Percentiles rank a stretch among this genome's conserved stretches.
phyloP scores from a whole-genome alignment of 2,113 vertebrate genomes.

The Carollia perspicillata region DNA sequence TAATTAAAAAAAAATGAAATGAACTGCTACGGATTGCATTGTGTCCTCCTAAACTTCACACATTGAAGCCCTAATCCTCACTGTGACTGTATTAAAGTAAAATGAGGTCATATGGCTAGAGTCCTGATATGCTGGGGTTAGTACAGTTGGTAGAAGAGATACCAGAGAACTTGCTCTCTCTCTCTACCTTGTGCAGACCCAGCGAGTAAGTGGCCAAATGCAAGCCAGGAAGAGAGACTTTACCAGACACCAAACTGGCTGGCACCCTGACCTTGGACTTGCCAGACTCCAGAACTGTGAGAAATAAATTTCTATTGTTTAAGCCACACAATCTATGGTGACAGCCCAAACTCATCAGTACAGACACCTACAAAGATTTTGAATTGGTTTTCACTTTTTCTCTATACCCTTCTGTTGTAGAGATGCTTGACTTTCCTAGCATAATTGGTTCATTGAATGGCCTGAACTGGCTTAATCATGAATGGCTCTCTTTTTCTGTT shows the following conservation, averaged over 20 bases:
- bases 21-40: background rate
- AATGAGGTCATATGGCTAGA: background rate
- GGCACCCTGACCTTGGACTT: background rate
- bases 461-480: background rate
- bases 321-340: background rate
- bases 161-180: too few relatives aligned
- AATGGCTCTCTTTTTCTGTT: background rate
- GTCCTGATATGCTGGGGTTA: too few relatives aligned
- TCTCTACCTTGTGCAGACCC: background rate
- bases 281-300: too few relatives aligned
- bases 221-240: background rate
- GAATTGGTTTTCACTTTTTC: background rate
- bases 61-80: background rate
- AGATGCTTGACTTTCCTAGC: background rate
- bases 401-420: background rate
- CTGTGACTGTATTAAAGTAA: background rate
- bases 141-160: background rate
- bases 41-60: background rate
- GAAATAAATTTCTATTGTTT: background rate
- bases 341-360: background rate
- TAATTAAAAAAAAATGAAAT: background rate
- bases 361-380: background rate
- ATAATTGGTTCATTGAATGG: background rate
- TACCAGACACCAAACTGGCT: background rate
- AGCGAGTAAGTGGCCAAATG: background rate